Conservation (phyloP, 1,140 invertebrate species). For the Holcopasites calliopsidis region DNA sequence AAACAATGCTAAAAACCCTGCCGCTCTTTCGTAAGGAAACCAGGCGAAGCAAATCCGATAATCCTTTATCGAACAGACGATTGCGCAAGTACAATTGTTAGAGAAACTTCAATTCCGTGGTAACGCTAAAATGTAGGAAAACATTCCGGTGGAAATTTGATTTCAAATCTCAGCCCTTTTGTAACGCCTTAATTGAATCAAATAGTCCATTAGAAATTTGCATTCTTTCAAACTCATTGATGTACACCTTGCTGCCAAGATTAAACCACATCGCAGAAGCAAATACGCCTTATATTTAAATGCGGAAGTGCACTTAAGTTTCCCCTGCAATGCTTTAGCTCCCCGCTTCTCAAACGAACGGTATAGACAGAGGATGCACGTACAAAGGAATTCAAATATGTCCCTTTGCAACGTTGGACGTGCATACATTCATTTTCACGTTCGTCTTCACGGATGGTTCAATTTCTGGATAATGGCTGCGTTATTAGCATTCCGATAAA, state of each 20-base stretch:
- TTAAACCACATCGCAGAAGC: background rate
- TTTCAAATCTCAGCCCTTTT: no score
- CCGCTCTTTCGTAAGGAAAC: background rate
- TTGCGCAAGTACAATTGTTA: background rate
- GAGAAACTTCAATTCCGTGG: no score
- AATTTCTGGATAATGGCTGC: background rate
- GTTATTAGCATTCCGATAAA: background rate
- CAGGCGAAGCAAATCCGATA: background rate
- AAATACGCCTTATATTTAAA: background rate
- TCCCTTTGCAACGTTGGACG: background rate
- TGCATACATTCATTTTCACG: background rate
- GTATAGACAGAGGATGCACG: background rate
- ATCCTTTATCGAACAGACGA: background rate
- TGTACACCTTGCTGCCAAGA: background rate
- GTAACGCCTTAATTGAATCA: background rate
- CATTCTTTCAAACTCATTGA: background rate
- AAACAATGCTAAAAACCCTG: no score
- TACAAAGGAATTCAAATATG: constrained; percentile 8
- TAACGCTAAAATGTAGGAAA: no score
- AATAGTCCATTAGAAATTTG: background rate
- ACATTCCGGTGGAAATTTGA: no score
- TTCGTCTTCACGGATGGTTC: background rate
- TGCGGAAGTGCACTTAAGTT: background rate
- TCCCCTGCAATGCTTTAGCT: constrained; percentile 2
- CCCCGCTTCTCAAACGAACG: background rate